phyloP scores from a whole-genome alignment of 2,113 vertebrate species.

The Myodes glareolus region DNA sequence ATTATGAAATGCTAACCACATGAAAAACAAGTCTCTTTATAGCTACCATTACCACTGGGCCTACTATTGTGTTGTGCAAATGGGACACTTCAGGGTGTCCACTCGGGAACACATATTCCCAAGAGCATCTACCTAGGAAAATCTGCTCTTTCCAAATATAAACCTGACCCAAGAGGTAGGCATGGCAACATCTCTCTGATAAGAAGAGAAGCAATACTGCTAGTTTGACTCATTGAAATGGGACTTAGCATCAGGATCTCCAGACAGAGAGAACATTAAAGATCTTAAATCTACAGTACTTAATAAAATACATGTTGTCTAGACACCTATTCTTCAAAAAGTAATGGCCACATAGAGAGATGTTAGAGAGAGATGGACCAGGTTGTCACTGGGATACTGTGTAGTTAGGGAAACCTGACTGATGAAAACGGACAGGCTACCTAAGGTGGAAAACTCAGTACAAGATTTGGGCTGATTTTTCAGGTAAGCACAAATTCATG shows the following conservation, averaged over 20 bases:
- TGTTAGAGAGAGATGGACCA: not conserved
- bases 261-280: not conserved
- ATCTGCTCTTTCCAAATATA: slow-evolving; percentile 40
- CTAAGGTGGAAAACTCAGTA: not conserved
- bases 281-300: not conserved
- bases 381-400: not conserved
- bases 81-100: not conserved
- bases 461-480: not conserved
- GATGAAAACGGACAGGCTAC: not conserved
- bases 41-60: not conserved
- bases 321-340: not conserved
- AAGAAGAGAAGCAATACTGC: not conserved
- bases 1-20: not conserved
- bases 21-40: not conserved
- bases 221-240: not conserved
- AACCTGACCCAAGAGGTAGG: not conserved
- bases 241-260: not conserved
- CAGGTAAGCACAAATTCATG: not conserved
- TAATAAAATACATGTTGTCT: not conserved
- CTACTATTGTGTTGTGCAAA: not conserved
- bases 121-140: not conserved
- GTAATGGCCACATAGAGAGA: not conserved
- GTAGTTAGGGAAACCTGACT: not conserved
- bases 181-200: not conserved
- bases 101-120: not conserved